phyloP scores from a whole-genome alignment of 2,888 invertebrate species.

The Rhyacophila evoluta region DNA sequence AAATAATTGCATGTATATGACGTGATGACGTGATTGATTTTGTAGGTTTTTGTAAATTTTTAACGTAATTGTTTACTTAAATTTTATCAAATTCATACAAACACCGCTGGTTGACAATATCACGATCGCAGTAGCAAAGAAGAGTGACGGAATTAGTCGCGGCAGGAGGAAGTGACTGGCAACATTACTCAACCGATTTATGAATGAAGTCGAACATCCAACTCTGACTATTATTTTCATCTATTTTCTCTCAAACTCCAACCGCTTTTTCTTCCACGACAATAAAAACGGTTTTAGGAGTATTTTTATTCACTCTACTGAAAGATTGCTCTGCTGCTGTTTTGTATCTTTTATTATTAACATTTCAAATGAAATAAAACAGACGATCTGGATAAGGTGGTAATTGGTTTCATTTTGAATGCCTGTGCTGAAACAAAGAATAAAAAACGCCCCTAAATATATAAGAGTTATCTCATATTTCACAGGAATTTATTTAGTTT shows the following conservation, averaged over 20 bases:
- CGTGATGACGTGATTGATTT: too few species aligned
- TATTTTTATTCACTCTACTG: conserved; percentile 13
- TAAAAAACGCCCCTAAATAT: too few species aligned
- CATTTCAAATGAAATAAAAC: background rate
- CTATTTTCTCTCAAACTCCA: background rate
- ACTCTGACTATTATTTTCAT: background rate
- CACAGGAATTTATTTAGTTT: too few species aligned
- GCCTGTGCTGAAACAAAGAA: background rate
- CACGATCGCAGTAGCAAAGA: background rate
- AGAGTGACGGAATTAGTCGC: conserved; percentile 18
- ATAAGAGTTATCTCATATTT: too few species aligned
- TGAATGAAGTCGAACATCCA: conserved; percentile 14
- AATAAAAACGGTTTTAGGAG: background rate
- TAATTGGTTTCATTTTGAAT: background rate
- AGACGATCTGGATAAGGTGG: background rate
- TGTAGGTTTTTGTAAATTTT: too few species aligned
- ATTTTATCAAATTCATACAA: too few species aligned
- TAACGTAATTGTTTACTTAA: too few species aligned
- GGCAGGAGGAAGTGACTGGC: conserved; percentile 9
- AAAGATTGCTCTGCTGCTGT: background rate
- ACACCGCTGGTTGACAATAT: background rate
- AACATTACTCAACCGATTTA: background rate
- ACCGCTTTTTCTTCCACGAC: background rate
- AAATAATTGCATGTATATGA: too few species aligned
- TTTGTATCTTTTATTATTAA: background rate